These are phyloP conservation scores for Lacanobia oleracea DNA, from an alignment of 2,888 invertebrate genomes.

Conservation along the genomic window DNA sequence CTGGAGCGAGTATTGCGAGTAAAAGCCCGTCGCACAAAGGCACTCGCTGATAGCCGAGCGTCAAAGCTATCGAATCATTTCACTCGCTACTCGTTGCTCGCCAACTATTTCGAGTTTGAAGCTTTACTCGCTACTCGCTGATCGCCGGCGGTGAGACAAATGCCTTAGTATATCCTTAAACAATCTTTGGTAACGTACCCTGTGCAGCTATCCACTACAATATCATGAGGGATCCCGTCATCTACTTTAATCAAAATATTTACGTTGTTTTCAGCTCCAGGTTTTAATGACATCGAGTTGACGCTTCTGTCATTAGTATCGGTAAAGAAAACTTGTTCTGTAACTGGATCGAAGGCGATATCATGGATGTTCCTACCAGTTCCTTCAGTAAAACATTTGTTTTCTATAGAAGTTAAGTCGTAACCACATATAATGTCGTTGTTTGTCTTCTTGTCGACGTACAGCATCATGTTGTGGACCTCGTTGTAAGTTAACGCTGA, in stretches of 20 bases:
- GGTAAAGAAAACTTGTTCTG: slow-evolving; percentile 95
- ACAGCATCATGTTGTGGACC: slow-evolving; percentile 91
- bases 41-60: no score
- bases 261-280: slow-evolving; percentile 75
- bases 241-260: slow-evolving; percentile 82
- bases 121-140: no score
- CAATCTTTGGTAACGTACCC: slow-evolving; percentile 58
- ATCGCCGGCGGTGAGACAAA: no score
- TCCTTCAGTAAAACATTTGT: slow-evolving; percentile 84
- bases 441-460: slow-evolving; percentile 92
- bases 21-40: no score
- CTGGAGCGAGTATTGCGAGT: no score
- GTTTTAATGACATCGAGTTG: slow-evolving; percentile 82
- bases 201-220: slow-evolving; percentile 20
- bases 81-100: no score
- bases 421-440: slow-evolving; percentile 93
- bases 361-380: slow-evolving; percentile 92
- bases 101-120: no score
- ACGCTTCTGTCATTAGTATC: slow-evolving; percentile 79
- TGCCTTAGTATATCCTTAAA: neutral
- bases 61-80: no score
- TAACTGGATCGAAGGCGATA: slow-evolving; percentile 93
- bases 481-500: slow-evolving; percentile 93
- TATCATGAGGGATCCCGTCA: slow-evolving; percentile 11
- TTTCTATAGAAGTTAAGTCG: slow-evolving; percentile 78